These are phyloP conservation scores for Larimichthys crocea DNA, from an alignment of 2,113 vertebrate genomes.

Conservation along the genomic window DNA sequence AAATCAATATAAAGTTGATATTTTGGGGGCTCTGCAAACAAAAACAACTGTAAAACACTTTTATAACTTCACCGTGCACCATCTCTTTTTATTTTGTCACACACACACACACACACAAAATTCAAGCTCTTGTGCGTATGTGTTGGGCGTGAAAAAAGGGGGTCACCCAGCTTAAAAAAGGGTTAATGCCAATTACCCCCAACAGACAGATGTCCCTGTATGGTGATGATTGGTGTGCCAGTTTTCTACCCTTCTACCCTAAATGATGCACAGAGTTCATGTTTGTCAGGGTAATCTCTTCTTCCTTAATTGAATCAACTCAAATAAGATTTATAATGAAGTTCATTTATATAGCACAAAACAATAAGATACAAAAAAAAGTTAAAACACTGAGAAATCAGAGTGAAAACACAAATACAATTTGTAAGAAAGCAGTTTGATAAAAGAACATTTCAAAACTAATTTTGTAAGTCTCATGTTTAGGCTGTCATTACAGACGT, in stretches of 20 bases:
- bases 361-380: not conserved
- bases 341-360: not conserved
- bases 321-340: conserved; percentile 26
- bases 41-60: not conserved
- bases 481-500: not conserved
- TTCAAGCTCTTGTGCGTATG: conserved; percentile 40
- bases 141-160: conserved; percentile 61
- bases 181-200: conserved; percentile 78
- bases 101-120: not conserved
- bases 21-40: not conserved
- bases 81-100: not conserved
- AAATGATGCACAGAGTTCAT: conserved; percentile 14
- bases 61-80: not conserved
- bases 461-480: not conserved
- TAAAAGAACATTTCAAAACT: not conserved
- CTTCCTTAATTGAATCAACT: conserved; percentile 7
- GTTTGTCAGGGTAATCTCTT: conserved; percentile 22
- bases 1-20: not conserved
- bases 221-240: conserved; percentile 52
- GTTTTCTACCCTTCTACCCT: conserved; percentile 41
- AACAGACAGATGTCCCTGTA: conserved; percentile 61
- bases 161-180: conserved; percentile 55
- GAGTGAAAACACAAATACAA: not conserved
- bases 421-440: not conserved
- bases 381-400: not conserved